These are phyloP conservation scores for Hafferia zeledoni DNA, from an alignment of 2,797 vertebrate genomes.

Conservation along the genomic window DNA sequence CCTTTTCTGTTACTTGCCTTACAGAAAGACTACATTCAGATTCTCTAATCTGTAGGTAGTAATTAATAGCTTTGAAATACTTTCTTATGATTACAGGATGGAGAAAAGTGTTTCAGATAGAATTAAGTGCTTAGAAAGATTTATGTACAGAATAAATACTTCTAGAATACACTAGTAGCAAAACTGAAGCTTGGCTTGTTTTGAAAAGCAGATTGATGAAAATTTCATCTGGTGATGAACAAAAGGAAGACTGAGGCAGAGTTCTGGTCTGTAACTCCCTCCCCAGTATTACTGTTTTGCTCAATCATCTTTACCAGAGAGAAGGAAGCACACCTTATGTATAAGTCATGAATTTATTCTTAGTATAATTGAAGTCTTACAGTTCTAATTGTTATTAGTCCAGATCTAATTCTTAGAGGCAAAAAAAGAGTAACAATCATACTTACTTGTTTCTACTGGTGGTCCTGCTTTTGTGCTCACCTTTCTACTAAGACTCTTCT, in stretches of 20 bases:
- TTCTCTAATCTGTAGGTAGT: neutral
- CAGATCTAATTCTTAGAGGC: neutral
- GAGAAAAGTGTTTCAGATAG: neutral
- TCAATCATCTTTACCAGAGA: neutral
- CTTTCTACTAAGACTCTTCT: neutral
- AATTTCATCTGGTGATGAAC: neutral
- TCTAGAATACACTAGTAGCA: neutral
- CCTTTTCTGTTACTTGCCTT: neutral
- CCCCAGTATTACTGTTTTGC: neutral
- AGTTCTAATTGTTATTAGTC: neutral
- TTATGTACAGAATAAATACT: neutral
- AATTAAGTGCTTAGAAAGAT: neutral
- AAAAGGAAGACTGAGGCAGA: neutral
- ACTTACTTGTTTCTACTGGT: neutral
- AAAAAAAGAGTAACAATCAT: neutral
- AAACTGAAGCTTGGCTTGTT: neutral
- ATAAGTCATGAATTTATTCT: neutral
- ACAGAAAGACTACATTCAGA: neutral
- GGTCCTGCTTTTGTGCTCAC: neutral
- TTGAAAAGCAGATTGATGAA: neutral
- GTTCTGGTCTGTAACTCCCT: neutral
- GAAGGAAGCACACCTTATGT: neutral
- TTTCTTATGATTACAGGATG: neutral
- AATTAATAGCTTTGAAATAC: neutral
- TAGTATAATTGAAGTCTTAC: neutral